Evolutionary conservation across 2,888 invertebrate genomes (phyloP), one percentile per base, ranked within the genome.

Genomic region (Prosapia bicincta): DNA sequence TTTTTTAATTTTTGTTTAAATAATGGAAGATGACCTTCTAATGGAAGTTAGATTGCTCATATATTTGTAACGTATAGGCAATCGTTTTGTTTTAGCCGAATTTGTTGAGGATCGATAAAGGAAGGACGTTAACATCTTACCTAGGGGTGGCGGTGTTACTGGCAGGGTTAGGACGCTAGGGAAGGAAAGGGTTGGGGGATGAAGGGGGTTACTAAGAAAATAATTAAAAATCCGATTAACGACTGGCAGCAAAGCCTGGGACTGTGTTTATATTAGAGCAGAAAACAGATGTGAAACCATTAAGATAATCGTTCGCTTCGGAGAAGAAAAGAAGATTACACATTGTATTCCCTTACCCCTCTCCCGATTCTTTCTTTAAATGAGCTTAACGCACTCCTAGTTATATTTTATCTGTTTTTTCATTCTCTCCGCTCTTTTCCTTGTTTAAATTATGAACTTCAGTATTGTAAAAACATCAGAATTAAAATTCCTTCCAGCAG

Each of bases 261-360:
- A 72, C 73, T 73, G 65, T 76, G 76, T 76, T 76, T 76, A 76
- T 76, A 76, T 76, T 76, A 73, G 70, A 76, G 73, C 66, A 70
- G 76, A 73, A 73, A 76, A 76, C 76, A 76, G 76, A 76, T 76
- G 76, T 72, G 76, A 73, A 76, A 76, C 76, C 76, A 76, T 76
- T 76, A 69, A 76, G 76, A 76, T 76, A 76, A 76, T 76, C 72
- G 73, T 72, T 69, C 30, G 70, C 65, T 76, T 73, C 69, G 54
- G 54, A 54, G 70, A 71, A 76, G 73, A 69, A 76, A 73, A 73
- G 75, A 54, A 70, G 76, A 73, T 76, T 76, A 76, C 72, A 76
- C 76, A 76, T 73, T 67, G 71, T 69, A 74, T 74, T 23, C 23
- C 26, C 23, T 10, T 7, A 2, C n/a, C 69, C 26, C 20, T n/a